These are phyloP conservation scores for Dryococelus australis DNA, from an alignment of 2,888 invertebrate species.

Conservation along the genomic window DNA sequence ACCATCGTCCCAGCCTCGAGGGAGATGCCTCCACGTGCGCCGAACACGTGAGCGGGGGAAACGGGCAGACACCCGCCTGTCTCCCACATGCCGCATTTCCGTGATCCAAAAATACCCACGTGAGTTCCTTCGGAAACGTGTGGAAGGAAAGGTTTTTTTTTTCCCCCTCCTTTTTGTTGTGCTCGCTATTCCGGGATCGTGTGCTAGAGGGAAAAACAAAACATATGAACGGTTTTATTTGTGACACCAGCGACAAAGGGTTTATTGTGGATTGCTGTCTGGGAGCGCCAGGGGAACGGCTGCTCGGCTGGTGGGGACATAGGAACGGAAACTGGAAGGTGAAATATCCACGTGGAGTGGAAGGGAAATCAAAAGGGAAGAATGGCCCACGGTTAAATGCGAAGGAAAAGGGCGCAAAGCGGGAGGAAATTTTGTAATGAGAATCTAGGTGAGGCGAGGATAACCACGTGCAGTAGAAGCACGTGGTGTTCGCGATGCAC, in stretches of 20 bases:
- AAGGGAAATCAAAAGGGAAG: background rate
- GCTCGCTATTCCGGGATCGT: background rate
- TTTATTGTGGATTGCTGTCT: background rate
- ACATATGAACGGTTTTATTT: background rate
- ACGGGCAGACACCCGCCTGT: background rate
- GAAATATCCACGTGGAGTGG: background rate
- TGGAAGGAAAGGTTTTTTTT: background rate
- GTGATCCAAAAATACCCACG: background rate
- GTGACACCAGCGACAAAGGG: background rate
- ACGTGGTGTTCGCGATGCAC: too few relatives aligned
- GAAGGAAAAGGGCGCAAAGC: background rate
- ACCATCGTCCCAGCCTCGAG: background rate
- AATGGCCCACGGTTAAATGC: background rate
- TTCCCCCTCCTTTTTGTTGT: background rate
- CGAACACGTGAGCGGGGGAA: background rate
- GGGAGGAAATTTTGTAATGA: background rate
- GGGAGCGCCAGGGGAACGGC: background rate
- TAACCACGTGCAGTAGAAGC: too few relatives aligned
- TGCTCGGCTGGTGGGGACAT: background rate
- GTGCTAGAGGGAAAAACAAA: background rate
- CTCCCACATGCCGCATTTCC: background rate
- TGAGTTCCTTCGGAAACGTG: background rate
- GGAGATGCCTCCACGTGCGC: background rate
- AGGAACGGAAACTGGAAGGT: background rate
- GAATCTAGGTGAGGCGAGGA: too few relatives aligned